A percentile compares a stretch with the other conserved stretches of the same genome.
Evolutionary conservation across 1,140 invertebrate genomes (phyloP).

Genomic region (Mycetomoellerius zeteki): DNA sequence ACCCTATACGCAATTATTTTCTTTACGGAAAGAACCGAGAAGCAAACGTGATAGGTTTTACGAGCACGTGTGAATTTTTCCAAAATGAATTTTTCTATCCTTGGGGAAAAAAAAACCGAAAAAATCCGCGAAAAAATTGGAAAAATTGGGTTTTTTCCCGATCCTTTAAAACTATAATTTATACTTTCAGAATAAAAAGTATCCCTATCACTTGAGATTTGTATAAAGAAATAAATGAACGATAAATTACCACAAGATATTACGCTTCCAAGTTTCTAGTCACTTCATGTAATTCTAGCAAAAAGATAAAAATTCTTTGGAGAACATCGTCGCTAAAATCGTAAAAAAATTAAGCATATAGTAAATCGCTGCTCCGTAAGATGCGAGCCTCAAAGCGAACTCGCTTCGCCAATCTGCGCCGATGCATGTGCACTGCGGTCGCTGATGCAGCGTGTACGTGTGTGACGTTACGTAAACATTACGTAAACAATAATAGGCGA

Average conservation of each 20-base stretch:
- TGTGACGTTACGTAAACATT: constrained; percentile 83
- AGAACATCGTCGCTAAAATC: background rate
- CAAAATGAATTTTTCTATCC: too few species aligned
- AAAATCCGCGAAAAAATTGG: too few species aligned
- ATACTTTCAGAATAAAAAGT: background rate
- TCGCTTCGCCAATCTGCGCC: constrained; percentile 4
- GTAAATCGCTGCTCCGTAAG: constrained; percentile 6
- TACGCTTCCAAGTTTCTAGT: background rate
- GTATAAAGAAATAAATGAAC: background rate
- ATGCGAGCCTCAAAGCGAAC: background rate
- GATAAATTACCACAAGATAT: background rate
- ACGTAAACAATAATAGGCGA: constrained; percentile 85
- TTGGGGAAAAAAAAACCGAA: too few species aligned
- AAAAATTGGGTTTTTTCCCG: too few species aligned
- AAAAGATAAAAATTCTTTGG: background rate
- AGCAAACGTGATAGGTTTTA: too few species aligned
- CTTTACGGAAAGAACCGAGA: too few species aligned
- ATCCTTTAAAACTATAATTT: too few species aligned
- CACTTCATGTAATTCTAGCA: background rate
- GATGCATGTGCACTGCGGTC: constrained; percentile 14
- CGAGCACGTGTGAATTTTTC: too few species aligned
- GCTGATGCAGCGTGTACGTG: constrained; percentile 23
- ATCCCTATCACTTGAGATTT: background rate
- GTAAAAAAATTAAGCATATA: background rate
- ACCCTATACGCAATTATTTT: too few species aligned